Evolutionary conservation across 2,113 vertebrate species (phyloP), one percentile per base, ranked within the genome.

Genomic region (Corythornis madagascariensis): DNA sequence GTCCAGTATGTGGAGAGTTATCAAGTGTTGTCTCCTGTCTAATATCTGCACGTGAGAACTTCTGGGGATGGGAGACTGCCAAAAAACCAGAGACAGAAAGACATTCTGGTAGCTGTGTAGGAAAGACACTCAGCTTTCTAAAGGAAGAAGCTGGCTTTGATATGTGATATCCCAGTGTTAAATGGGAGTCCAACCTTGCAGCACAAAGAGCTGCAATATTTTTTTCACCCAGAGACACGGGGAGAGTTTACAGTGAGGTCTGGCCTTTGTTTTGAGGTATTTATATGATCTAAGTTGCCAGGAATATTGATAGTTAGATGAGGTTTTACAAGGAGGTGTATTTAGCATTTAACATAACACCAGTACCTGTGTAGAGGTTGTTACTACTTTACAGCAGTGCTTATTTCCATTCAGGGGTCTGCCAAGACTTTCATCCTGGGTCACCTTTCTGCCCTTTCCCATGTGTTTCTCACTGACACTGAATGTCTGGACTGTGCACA

Each of bases 61-160:
- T 82, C 29, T 63, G 82, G 59, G 88, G 81, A 61, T 66, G 10
- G 21, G 67, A 84, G 45, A 66, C 33, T 3, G 47, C 50, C 45
- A 75, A 65, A 83, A 48, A 33, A 89, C 3, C 22, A 50, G 45
- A 86, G 35, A 42, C 1, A 21, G 52, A 67, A 82, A 94, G 40
- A 33, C 13, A 24, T 88, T 89, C 86, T 84, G 77, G 73, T 91
- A 85, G 59, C 82, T 90, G 89, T 94, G 79, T 89, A 87, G 82
- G 91, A 89, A 82, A 55, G 59, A 55, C 84, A 65, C 8, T 86
- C 29, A 8, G 35, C 53, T 89, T 55, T 84, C 89, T 90, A 65
- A 56, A 84, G 61, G 59, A 87, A 59, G 45, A 73, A 65, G 15
- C 38, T 79, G 9, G 53, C 56, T 94, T 85, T 91, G 93, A 87